These are phyloP conservation scores for Mionectes macconnelli DNA, from an alignment of 2,113 vertebrate genomes.

Conservation along the genomic window DNA sequence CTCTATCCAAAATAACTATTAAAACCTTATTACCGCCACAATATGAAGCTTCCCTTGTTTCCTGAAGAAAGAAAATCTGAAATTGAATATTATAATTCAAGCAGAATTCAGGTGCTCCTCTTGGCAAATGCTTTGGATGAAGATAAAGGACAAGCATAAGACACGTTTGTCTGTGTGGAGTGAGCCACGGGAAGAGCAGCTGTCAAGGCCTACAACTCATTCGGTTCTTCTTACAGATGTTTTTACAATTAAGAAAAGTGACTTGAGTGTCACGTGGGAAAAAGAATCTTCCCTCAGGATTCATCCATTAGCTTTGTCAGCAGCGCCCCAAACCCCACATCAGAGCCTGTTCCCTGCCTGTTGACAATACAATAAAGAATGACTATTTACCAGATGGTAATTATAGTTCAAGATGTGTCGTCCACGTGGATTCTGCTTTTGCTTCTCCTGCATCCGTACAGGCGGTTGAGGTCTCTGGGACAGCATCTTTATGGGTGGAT, in stretches of 20 bases:
- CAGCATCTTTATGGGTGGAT: not conserved
- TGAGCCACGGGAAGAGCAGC: slow-evolving; percentile 40
- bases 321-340: slow-evolving; percentile 23
- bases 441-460: not conserved
- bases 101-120: slow-evolving; percentile 12
- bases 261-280: slow-evolving; percentile 50
- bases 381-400: slow-evolving; percentile 41
- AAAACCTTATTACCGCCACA: not conserved
- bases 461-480: not conserved
- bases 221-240: slow-evolving; percentile 51
- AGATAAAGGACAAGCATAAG: slow-evolving; percentile 29
- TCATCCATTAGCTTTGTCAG: slow-evolving; percentile 54
- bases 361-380: slow-evolving; percentile 57
- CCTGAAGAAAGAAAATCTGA: not conserved
- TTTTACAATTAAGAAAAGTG: slow-evolving; percentile 53
- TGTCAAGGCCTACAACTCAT: slow-evolving; percentile 58
- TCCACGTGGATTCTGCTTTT: slow-evolving; percentile 39
- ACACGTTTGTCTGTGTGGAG: slow-evolving; percentile 43
- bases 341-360: slow-evolving; percentile 42
- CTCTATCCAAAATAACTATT: not conserved
- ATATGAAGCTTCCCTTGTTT: not conserved
- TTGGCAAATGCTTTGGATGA: slow-evolving; percentile 19
- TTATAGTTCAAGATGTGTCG: slow-evolving; percentile 56
- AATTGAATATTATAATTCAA: slow-evolving; percentile 3
- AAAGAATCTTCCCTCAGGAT: slow-evolving; percentile 33